Percentiles rank a stretch among this genome's conserved stretches.
These are phyloP conservation scores for Brachionichthys hirsutus DNA, from an alignment of 2,113 vertebrate genomes.

Conservation along the genomic window DNA sequence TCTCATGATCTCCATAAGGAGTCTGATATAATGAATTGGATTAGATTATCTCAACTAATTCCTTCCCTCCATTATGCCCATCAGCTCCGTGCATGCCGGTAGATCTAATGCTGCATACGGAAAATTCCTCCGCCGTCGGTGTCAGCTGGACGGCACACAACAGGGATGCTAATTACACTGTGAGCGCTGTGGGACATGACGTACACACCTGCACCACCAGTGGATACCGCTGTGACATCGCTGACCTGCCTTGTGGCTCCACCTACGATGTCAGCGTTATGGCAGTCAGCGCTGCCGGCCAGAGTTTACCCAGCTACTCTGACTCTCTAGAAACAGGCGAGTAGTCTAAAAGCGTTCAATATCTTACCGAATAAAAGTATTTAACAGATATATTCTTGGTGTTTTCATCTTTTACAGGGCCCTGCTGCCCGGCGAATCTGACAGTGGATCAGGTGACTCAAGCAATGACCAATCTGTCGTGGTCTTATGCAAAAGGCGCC, in stretches of 20 bases:
- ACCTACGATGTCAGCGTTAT: constrained; percentile 79
- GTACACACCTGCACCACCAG: constrained; percentile 72
- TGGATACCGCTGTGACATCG: constrained; percentile 76
- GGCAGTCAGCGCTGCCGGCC: constrained; percentile 78
- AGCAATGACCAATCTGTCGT: constrained; percentile 86
- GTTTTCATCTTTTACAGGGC: constrained; percentile 68
- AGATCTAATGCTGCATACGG: constrained; percentile 74
- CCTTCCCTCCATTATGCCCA: constrained; percentile 16
- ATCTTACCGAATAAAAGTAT: not conserved
- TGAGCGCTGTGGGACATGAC: constrained; percentile 59
- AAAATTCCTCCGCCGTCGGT: constrained; percentile 58
- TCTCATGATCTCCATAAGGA: too few relatives aligned
- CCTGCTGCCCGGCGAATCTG: constrained; percentile 85
- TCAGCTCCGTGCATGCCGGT: constrained; percentile 88
- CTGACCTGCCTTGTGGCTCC: constrained; percentile 83
- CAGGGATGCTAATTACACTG: constrained; percentile 75
- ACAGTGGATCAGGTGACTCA: constrained; percentile 83
- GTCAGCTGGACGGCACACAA: constrained; percentile 82
- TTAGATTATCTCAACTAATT: too few relatives aligned
- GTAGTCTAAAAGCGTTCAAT: accelerated
- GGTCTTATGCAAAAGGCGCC: constrained; percentile 82
- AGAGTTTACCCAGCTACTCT: constrained; percentile 87
- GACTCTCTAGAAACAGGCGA: constrained; percentile 84
- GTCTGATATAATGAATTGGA: too few relatives aligned
- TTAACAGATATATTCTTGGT: too few relatives aligned